phyloP scores from a whole-genome alignment of 2,113 vertebrate genomes.

The Anguilla rostrata region DNA sequence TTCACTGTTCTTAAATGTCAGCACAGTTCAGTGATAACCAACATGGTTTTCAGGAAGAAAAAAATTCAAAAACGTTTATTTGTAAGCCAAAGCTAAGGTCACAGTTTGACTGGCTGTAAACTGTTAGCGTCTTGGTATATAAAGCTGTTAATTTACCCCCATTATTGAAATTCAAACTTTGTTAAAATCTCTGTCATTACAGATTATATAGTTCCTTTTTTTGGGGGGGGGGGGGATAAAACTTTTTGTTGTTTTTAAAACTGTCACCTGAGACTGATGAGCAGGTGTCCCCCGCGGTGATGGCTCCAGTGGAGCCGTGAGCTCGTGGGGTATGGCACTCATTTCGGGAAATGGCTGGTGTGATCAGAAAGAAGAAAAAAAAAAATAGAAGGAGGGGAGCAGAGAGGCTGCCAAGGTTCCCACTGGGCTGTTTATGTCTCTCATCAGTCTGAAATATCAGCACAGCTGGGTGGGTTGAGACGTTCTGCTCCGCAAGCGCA shows the following conservation, averaged over 20 bases:
- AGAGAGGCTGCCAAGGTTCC: neutral
- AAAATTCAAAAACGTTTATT: too few relatives aligned
- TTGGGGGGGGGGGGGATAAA: too few relatives aligned
- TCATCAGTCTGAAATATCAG: conserved; percentile 11
- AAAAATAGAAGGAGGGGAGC: neutral
- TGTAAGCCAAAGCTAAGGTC: too few relatives aligned
- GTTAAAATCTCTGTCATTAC: too few relatives aligned
- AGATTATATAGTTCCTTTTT: too few relatives aligned
- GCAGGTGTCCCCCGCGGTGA: conserved; percentile 12
- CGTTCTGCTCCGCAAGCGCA: neutral
- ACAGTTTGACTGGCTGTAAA: too few relatives aligned
- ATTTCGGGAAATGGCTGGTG: neutral
- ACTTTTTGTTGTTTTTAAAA: neutral
- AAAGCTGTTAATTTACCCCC: neutral
- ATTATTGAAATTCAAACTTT: neutral
- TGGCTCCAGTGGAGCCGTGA: neutral
- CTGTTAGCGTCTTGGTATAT: too few relatives aligned
- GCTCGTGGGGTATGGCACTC: conserved; percentile 2
- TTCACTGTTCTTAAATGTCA: too few relatives aligned
- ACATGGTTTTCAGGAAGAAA: too few relatives aligned
- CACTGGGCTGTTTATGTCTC: conserved; percentile 12
- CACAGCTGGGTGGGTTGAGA: neutral
- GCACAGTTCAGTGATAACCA: too few relatives aligned
- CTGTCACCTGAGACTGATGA: conserved; percentile 1
- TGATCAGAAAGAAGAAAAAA: neutral